Evolutionary conservation across 1,140 invertebrate species (phyloP).

Genomic region (Cydia strobilella): DNA sequence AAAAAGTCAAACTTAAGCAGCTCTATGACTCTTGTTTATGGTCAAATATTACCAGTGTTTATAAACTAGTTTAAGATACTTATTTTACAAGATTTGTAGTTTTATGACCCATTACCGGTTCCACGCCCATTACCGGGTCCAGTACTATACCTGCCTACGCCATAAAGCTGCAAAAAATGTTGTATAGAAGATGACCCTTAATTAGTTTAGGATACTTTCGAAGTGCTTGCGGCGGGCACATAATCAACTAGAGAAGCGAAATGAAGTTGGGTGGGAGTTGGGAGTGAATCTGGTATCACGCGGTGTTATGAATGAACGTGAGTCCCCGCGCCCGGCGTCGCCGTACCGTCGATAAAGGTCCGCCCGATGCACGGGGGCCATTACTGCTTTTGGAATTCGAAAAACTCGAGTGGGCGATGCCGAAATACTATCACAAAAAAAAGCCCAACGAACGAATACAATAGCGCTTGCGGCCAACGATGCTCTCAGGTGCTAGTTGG

Average conservation of each 20-base stretch:
- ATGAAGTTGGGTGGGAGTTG: conserved; percentile 36
- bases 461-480: conserved; percentile 45
- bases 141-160: no score
- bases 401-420: conserved; percentile 73
- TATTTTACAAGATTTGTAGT: no score
- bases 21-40: no score
- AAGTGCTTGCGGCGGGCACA: neutral
- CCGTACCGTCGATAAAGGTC: conserved; percentile 32
- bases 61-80: no score
- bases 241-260: neutral
- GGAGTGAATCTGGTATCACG: conserved; percentile 47
- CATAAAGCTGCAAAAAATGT: no score
- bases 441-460: conserved; percentile 53
- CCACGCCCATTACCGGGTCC: no score
- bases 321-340: conserved; percentile 50
- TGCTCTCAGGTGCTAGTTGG: conserved; percentile 40
- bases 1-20: no score
- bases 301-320: conserved; percentile 71
- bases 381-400: conserved; percentile 62
- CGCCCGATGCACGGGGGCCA: conserved; percentile 34
- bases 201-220: no score
- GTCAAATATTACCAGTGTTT: no score
- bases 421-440: conserved; percentile 55
- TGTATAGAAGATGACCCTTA: no score
- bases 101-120: no score